Evolutionary conservation across 2,113 vertebrate species (phyloP).

Genomic region (Amazona guildingii): DNA sequence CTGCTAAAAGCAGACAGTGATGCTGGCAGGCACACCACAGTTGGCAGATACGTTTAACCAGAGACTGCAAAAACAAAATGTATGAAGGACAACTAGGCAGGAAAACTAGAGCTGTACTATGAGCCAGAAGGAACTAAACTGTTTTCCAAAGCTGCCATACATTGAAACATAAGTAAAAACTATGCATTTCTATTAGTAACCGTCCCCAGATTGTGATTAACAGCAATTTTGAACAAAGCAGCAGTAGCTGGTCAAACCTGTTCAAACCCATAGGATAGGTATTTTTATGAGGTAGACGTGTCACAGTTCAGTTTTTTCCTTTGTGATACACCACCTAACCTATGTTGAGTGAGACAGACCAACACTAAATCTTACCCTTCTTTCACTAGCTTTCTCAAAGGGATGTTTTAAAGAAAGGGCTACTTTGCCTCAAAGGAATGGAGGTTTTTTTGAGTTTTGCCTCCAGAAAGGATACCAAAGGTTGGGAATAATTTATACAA

Average conservation of each 20-base stretch:
- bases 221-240: background rate
- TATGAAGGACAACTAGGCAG: background rate
- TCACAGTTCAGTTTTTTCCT: background rate
- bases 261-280: background rate
- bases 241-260: background rate
- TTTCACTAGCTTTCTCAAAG: background rate
- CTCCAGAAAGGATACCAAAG: background rate
- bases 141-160: background rate
- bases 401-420: background rate
- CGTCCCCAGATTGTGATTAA: background rate
- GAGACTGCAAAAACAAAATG: background rate
- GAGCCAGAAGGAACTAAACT: background rate
- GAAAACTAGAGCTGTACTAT: background rate
- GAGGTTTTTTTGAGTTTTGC: background rate
- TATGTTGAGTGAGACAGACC: background rate
- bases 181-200: background rate
- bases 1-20: background rate
- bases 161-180: background rate
- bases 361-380: background rate
- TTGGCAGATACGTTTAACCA: background rate
- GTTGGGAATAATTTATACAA: background rate
- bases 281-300: background rate
- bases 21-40: background rate
- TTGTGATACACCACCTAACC: background rate
- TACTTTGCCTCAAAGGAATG: background rate